phyloP scores from a whole-genome alignment of 2,113 vertebrate genomes.

The Arvicanthis niloticus region DNA sequence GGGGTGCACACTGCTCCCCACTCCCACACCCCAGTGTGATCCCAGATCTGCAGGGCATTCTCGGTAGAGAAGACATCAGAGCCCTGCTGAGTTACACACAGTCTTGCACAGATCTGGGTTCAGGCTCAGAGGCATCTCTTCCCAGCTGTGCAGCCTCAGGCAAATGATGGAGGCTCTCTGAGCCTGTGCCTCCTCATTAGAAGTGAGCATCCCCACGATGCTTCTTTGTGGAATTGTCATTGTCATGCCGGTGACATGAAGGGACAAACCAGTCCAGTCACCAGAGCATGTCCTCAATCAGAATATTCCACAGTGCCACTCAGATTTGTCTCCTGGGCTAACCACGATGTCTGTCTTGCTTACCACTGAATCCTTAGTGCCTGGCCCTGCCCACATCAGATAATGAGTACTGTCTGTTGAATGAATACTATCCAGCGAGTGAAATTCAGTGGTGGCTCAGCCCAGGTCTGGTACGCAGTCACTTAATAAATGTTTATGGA shows the following conservation, averaged over 20 bases:
- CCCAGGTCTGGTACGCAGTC: background rate
- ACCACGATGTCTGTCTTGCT: background rate
- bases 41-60: background rate
- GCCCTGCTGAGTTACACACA: background rate
- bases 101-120: background rate
- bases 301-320: background rate
- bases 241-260: background rate
- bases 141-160: constrained; percentile 29
- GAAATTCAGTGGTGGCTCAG: background rate
- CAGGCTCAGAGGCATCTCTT: background rate
- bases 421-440: background rate
- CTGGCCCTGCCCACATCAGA: background rate
- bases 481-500: constrained; percentile 23
- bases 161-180: constrained; percentile 46
- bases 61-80: background rate
- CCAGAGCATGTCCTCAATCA: background rate
- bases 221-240: background rate
- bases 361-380: background rate
- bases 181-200: background rate
- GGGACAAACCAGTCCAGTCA: accelerated
- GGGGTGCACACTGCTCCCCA: accelerated
- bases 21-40: background rate
- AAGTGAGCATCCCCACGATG: accelerated
- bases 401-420: background rate
- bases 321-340: background rate